Conservation (phyloP, 2,888 invertebrate genomes). For the Unio pictorum region DNA sequence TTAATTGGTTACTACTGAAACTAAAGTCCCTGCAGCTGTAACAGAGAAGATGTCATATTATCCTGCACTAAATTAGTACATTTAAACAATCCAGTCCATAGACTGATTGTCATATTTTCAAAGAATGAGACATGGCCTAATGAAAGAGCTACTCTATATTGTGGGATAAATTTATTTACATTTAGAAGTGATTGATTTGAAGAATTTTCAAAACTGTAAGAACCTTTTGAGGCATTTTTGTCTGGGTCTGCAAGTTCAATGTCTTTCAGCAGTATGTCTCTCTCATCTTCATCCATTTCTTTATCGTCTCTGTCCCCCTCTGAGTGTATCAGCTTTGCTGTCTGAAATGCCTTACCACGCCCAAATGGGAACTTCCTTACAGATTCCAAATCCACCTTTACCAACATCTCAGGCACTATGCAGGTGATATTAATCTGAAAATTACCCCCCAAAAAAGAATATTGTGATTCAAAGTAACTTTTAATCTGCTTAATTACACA, state of each 20-base stretch:
- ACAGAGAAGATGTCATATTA: too few species aligned
- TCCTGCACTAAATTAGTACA: too few species aligned
- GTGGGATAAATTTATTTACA: too few species aligned
- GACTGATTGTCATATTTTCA: too few species aligned
- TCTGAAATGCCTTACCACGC: constrained; percentile 24
- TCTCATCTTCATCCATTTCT: constrained; percentile 6
- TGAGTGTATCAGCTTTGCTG: constrained; percentile 14
- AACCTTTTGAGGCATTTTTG: neutral
- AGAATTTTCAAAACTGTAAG: neutral
- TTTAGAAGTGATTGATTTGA: too few species aligned
- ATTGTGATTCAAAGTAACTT: neutral
- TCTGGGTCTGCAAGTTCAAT: neutral
- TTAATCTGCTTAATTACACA: too few species aligned
- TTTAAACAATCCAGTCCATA: too few species aligned
- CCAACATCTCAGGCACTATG: constrained; percentile 32
- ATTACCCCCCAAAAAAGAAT: neutral
- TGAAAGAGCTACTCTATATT: too few species aligned
- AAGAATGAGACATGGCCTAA: too few species aligned
- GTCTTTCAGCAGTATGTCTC: neutral
- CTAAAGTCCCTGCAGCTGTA: too few species aligned
- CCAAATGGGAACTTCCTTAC: constrained; percentile 37
- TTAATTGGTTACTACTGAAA: too few species aligned
- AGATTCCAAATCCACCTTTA: constrained; percentile 34
- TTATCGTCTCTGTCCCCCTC: constrained; percentile 6
- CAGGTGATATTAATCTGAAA: constrained; percentile 34